Evolutionary conservation across 2,797 vertebrate species (phyloP).

Genomic region (Mus caroli): DNA sequence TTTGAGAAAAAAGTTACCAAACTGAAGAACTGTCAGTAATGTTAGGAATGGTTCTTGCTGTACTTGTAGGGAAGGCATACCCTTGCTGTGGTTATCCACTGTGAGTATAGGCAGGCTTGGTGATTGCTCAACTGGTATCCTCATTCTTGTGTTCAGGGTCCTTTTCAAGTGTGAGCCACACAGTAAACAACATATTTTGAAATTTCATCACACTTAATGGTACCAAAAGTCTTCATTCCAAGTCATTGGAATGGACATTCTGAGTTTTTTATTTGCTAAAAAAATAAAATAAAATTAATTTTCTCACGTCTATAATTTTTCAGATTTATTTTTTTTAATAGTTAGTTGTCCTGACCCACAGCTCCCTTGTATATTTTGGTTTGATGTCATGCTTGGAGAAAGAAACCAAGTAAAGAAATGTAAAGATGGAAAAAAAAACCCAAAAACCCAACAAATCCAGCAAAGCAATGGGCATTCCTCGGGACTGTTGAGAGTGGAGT

Average conservation of each 20-base stretch:
- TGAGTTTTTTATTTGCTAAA: constrained; percentile 18
- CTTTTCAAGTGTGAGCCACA: not conserved
- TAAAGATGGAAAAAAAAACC: not conserved
- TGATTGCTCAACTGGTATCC: not conserved
- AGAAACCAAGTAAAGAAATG: constrained; percentile 26
- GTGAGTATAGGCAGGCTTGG: not conserved
- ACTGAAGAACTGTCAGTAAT: not conserved
- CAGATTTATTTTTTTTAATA: not conserved
- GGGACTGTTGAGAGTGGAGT: not conserved
- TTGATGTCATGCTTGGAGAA: not conserved
- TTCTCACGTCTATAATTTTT: not conserved
- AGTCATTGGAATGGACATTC: not conserved
- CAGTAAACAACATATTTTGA: not conserved
- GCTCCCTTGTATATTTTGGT: constrained; percentile 3
- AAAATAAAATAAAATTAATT: not conserved
- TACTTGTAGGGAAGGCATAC: not conserved
- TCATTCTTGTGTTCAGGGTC: not conserved
- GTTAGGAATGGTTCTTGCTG: not conserved
- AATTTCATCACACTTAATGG: not conserved
- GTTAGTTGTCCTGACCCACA: not conserved
- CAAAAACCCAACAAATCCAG: not conserved
- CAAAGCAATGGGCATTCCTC: not conserved
- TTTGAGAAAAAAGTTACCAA: not conserved
- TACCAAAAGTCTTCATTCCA: not conserved
- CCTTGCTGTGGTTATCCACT: not conserved